phyloP scores from a whole-genome alignment of 2,113 vertebrate genomes.

The Chascanopsetta lugubris region DNA sequence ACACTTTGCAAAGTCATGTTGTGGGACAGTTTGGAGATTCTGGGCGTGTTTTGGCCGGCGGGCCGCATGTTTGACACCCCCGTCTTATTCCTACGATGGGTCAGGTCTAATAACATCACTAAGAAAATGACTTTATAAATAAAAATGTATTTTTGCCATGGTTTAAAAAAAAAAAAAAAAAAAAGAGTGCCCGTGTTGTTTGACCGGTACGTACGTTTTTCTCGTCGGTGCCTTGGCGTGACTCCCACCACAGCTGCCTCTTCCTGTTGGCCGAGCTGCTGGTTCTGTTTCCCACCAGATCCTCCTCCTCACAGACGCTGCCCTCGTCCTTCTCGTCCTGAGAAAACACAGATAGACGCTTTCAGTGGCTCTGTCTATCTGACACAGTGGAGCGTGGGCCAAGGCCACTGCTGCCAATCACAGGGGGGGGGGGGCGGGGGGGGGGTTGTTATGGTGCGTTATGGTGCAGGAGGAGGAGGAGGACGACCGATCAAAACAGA shows the following conservation, averaged over 20 bases:
- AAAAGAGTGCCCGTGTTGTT: no score
- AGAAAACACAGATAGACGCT: constrained; percentile 51
- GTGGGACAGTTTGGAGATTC: no score
- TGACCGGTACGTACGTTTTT: constrained; percentile 88
- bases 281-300: constrained; percentile 73
- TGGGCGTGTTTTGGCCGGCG: no score
- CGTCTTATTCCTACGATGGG: no score
- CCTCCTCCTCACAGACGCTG: constrained; percentile 83
- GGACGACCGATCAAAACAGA: constrained; percentile 7
- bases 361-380: constrained; percentile 1
- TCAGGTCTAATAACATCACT: no score
- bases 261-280: constrained; percentile 85
- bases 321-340: constrained; percentile 78
- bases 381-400: not conserved
- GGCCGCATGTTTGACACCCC: no score
- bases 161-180: no score
- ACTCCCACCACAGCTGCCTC: constrained; percentile 90
- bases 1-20: no score
- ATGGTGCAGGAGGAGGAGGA: constrained; percentile 2
- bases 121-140: not conserved
- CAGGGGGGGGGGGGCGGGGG: not conserved
- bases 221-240: constrained; percentile 90
- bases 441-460: no score
- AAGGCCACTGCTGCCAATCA: not conserved
- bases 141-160: no score